Evolutionary conservation across 2,113 vertebrate genomes (phyloP).

Genomic region (Serilophus lunatus): DNA sequence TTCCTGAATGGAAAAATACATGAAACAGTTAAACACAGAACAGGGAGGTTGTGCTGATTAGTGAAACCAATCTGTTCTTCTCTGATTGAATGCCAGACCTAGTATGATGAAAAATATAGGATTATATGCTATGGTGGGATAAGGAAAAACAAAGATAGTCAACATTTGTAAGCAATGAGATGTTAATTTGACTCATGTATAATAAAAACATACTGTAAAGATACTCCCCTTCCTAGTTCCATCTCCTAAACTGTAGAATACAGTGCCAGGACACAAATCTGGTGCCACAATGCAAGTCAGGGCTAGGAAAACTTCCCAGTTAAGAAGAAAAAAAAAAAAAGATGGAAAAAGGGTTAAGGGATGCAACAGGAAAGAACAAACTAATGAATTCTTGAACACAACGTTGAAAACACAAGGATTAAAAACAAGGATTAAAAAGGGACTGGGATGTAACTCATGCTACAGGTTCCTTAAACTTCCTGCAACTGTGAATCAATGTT

Average conservation of each 20-base stretch:
- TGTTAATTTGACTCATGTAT: neutral
- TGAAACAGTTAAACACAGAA: neutral
- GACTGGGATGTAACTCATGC: neutral
- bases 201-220: neutral
- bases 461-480: neutral
- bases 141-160: neutral
- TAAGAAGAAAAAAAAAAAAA: neutral
- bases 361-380: neutral
- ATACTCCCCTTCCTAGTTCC: neutral
- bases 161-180: neutral
- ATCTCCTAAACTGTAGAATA: neutral
- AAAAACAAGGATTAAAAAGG: too few species aligned
- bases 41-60: neutral
- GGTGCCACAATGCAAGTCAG: neutral
- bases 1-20: neutral
- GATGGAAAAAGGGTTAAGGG: neutral
- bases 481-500: neutral
- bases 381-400: neutral
- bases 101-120: neutral
- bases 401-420: neutral
- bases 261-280: neutral
- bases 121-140: neutral
- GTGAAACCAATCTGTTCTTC: neutral
- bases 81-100: neutral
- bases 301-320: neutral